Evolutionary conservation across 2,888 invertebrate genomes (phyloP).

Genomic region (Epistrophella euchroma): DNA sequence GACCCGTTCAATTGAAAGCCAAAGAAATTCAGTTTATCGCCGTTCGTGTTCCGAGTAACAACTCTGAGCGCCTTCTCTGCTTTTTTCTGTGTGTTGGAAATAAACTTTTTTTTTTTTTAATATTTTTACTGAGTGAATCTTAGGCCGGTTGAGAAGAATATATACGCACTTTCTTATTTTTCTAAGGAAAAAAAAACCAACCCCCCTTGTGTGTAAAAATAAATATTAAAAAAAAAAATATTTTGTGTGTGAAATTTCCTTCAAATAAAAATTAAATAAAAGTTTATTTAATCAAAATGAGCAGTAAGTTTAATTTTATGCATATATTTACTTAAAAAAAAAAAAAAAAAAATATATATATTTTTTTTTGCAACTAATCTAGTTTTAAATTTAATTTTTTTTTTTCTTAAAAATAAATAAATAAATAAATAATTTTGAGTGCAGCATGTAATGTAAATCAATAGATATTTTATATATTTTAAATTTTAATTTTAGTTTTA

Average conservation of each 20-base stretch:
- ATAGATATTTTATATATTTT: background rate
- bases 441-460: conserved; percentile 56
- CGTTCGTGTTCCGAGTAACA: conserved; percentile 79
- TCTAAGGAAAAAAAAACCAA: conserved; percentile 10
- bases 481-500: conserved; percentile 22
- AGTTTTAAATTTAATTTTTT: conserved; percentile 41
- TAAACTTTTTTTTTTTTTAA: conserved; percentile 34
- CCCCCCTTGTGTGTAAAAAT: conserved; percentile 54
- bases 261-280: conserved; percentile 60
- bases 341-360: conserved; percentile 47
- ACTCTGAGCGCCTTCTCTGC: conserved; percentile 56
- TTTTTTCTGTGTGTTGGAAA: conserved; percentile 22
- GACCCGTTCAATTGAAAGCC: conserved; percentile 38
- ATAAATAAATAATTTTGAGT: conserved; percentile 39
- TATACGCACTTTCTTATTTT: conserved; percentile 62
- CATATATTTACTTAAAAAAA: background rate
- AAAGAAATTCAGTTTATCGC: conserved; percentile 78
- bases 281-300: conserved; percentile 78
- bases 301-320: conserved; percentile 78
- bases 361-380: conserved; percentile 44
- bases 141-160: conserved; percentile 62
- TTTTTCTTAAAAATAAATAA: background rate
- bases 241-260: conserved; percentile 64
- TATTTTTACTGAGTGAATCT: conserved; percentile 44
- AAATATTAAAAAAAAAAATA: conserved; percentile 18